phyloP scores from a whole-genome alignment of 2,113 vertebrate genomes.

The Carassius gibelio region DNA sequence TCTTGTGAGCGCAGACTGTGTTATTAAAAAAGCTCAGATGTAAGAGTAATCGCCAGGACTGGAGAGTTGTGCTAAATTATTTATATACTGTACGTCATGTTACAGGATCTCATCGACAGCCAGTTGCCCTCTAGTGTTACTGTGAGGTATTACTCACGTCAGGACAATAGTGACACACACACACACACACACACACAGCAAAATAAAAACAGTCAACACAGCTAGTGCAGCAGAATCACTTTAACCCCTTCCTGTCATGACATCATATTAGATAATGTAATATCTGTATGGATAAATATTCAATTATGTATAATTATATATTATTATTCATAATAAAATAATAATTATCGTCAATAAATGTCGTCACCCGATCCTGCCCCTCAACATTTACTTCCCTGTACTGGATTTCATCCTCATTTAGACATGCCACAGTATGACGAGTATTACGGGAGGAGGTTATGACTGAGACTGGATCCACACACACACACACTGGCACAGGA shows the following conservation, averaged over 20 bases:
- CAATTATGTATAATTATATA: too few species aligned
- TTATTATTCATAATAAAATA: too few species aligned
- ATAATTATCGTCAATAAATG: too few species aligned
- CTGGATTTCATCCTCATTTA: constrained; percentile 52
- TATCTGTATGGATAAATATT: constrained; percentile 7
- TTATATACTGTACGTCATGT: constrained; percentile 52
- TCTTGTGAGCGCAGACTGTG: constrained; percentile 26
- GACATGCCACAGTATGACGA: constrained; percentile 27
- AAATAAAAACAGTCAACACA: constrained; percentile 8
- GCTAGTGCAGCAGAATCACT: background rate
- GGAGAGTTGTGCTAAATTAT: constrained; percentile 63
- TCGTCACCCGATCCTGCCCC: constrained; percentile 42
- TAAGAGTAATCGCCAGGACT: constrained; percentile 75
- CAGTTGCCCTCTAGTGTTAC: constrained; percentile 80
- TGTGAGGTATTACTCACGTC: constrained; percentile 52
- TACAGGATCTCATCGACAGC: constrained; percentile 67
- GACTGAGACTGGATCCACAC: constrained; percentile 35
- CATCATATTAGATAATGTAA: constrained; percentile 16
- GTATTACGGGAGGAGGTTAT: background rate
- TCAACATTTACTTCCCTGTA: constrained; percentile 43
- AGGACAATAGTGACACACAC: background rate
- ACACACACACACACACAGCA: background rate
- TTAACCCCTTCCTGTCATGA: constrained; percentile 20
- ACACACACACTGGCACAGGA: constrained; percentile 16
- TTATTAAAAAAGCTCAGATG: constrained; percentile 59